Evolutionary conservation across 2,888 invertebrate genomes (phyloP), one percentile per base, ranked within the genome.

Genomic region (Drosophila recens): DNA sequence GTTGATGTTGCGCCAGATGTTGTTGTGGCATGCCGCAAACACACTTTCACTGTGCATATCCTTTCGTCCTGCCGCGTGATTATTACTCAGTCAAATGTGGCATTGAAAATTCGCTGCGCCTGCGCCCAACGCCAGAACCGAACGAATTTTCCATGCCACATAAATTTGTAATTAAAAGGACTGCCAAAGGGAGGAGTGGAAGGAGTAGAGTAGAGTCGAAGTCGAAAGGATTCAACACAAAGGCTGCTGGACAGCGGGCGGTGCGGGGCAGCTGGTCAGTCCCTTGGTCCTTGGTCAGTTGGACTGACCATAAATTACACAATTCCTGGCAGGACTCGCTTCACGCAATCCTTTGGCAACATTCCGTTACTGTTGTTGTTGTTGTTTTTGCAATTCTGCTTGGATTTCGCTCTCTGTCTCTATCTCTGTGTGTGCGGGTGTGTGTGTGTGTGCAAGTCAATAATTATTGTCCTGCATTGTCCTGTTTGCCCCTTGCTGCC

Each of bases 391-490:
- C 81, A 70, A 70, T 82, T 70, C 67, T 53, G 49, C 52, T 56
- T 57, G 48, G 48, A 61, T 42, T 58, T 61, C 36, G 2, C 34
- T 30, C 13, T 38, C 6, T 27, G 30, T 30, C 13, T 38, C 6
- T 27, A 20, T 30, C 13, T 38, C 6, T 27, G 30, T 63, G 27
- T 45, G 11, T 34, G 10, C 45, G 10, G 42, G 40, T 42, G 8
- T 13, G 4, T 63, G 9, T 45, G 8, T 27, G 38, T 15, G 15
- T 66, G 59, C 67, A 27, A 71, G 75, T 79, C 82, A 67, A 77
- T 85, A 75, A 88, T 84, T 71, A 83, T 81, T 76, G 87, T 76
- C 65, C 65, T 69, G 74, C 79, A 84, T 89, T 89, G 89, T 83
- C 64, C 70, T 42, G 49, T 58, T 46, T 59, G 53, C 49, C 62